A percentile compares a stretch with the other conserved stretches of the same genome.
These are phyloP conservation scores for Mycalesis mineus DNA, from an alignment of 2,888 invertebrate genomes.

Conservation along the genomic window DNA sequence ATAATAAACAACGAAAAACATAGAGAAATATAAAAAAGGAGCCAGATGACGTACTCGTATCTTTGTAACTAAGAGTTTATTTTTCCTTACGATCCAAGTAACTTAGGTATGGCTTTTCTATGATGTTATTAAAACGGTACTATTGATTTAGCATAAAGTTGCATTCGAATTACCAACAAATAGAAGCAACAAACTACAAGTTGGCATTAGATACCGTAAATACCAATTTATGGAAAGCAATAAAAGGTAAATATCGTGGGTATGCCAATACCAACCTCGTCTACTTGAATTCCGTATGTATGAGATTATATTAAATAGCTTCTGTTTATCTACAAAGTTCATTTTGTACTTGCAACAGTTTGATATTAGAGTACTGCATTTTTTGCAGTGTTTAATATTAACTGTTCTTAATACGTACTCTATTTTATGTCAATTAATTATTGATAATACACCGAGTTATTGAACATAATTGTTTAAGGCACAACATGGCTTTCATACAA, in stretches of 20 bases:
- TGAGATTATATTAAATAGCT: neutral
- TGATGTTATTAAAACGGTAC: neutral
- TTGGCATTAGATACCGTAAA: constrained; percentile 60
- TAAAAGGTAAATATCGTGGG: constrained; percentile 28
- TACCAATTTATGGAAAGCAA: constrained; percentile 59
- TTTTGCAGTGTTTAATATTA: too few relatives aligned
- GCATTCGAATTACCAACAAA: neutral
- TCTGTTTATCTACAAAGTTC: neutral
- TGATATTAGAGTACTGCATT: neutral
- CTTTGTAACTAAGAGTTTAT: too few relatives aligned
- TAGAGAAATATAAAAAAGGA: too few relatives aligned
- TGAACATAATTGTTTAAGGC: too few relatives aligned
- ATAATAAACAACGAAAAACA: too few relatives aligned
- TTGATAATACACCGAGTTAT: too few relatives aligned
- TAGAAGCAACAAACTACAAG: neutral
- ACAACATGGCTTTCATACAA: too few relatives aligned
- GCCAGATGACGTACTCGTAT: too few relatives aligned
- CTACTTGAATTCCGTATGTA: neutral
- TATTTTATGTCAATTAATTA: too few relatives aligned
- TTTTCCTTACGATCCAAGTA: too few relatives aligned
- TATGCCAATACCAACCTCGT: constrained; percentile 5
- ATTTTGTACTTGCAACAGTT: neutral
- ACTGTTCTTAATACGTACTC: too few relatives aligned
- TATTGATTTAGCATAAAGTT: neutral
- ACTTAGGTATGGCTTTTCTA: neutral